Conservation (phyloP, 2,888 invertebrate genomes). For the Ornithoptera alexandrae region DNA sequence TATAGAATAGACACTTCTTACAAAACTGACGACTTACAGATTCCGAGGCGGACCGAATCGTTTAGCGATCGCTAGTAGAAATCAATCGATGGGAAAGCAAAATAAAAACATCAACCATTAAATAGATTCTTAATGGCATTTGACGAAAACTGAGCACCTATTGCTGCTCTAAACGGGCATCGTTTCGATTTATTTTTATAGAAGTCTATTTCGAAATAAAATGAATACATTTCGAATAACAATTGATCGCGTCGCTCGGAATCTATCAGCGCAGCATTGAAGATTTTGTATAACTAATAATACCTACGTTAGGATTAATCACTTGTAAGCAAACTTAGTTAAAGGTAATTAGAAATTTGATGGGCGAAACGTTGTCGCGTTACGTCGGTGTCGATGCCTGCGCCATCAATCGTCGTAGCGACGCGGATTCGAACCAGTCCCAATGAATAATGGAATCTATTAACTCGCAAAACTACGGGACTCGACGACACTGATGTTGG, state of each 20-base stretch:
- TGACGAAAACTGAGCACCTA: slow-evolving; percentile 34
- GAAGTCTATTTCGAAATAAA: background rate
- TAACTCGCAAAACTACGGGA: slow-evolving; percentile 73
- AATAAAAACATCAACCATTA: slow-evolving; percentile 46
- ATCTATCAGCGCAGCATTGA: background rate
- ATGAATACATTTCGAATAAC: background rate
- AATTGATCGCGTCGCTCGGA: background rate
- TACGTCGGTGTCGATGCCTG: slow-evolving; percentile 35
- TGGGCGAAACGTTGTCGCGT: slow-evolving; percentile 27
- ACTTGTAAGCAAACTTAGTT: slow-evolving; percentile 11
- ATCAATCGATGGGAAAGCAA: slow-evolving; percentile 57
- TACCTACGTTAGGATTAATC: slow-evolving; percentile 22
- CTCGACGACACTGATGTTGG: slow-evolving; percentile 47
- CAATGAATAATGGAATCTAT: slow-evolving; percentile 78
- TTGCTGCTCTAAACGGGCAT: background rate
- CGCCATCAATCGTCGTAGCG: slow-evolving; percentile 63
- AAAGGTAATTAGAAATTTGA: slow-evolving; percentile 28
- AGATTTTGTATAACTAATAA: slow-evolving; percentile 23
- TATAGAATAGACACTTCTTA: slow-evolving; percentile 52
- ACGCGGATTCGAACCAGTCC: slow-evolving; percentile 63
- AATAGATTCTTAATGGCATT: slow-evolving; percentile 45
- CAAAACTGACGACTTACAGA: slow-evolving; percentile 52
- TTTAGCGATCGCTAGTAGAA: slow-evolving; percentile 56
- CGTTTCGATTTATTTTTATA: background rate
- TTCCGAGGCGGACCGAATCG: slow-evolving; percentile 58